These are phyloP conservation scores for Podarcis muralis DNA, from an alignment of 2,113 vertebrate genomes.

Conservation along the genomic window DNA sequence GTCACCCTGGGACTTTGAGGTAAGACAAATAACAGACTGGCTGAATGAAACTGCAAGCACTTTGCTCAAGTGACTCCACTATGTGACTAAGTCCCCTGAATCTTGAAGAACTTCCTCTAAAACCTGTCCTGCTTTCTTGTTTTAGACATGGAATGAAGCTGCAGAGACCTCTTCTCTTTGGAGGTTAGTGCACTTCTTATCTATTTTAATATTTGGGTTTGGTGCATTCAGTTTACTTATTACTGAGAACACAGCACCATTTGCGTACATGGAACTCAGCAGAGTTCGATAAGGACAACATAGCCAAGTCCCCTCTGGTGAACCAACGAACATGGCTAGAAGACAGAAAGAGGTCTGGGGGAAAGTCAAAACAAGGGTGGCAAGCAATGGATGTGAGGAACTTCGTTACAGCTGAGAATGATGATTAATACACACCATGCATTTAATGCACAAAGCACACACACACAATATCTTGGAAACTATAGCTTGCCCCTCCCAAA, in stretches of 20 bases:
- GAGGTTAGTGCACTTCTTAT: background rate
- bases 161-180: background rate
- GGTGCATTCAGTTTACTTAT: background rate
- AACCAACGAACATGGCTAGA: background rate
- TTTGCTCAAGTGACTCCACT: no score
- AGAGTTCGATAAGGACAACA: background rate
- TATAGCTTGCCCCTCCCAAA: no score
- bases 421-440: background rate
- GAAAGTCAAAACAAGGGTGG: background rate
- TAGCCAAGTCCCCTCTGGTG: background rate
- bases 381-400: background rate
- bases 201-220: background rate
- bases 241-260: background rate
- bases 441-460: no score
- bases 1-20: no score
- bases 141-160: slow-evolving; percentile 27
- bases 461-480: no score
- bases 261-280: background rate
- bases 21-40: no score
- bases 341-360: no score
- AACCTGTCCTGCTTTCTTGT: background rate
- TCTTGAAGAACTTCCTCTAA: background rate
- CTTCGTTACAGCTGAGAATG: background rate
- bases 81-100: background rate
- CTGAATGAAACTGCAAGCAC: no score